Evolutionary conservation across 2,888 invertebrate species (phyloP), one percentile per base, ranked within the genome.

Genomic region (Linnaemya tessellans): DNA sequence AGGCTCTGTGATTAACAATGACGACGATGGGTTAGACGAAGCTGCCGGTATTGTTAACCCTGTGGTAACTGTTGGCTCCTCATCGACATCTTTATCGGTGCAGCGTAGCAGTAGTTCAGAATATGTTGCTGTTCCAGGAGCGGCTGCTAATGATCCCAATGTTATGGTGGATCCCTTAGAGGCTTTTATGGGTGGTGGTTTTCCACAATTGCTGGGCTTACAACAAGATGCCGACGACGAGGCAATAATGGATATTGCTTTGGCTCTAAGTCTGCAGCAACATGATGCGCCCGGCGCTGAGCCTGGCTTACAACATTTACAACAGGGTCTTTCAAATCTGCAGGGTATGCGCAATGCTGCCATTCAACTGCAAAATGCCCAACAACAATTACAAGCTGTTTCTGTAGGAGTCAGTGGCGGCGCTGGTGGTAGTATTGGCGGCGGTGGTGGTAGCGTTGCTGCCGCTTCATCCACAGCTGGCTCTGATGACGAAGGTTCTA

Each of bases 171-270:
- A 92, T 10, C 92, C 93, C 22, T 88, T 94, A 35, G 94, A 94
- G 88, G 94, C 94, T 0, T 90, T 94, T 70, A 90, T 94, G 86
- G 93, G 93, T 25, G 95, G 93, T 20, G 94, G 95, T 65, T 95
- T 97, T 87, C 97, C 97, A 70, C 97, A 96, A 0, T 92, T 98
- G 35, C 93, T 98, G 9, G 98, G 98, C 89, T 95, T 98, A 71
- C 97, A 98, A 15, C 96, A 97, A n/a, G 98, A 98, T 92, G 97
- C 98, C 0, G 98, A 98, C 90, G 98, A 99, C 92, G 98, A 98
- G 92, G 97, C 98, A 0, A 98, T 99, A 96, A 97, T 99, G 83
- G 98, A 98, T 92, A 94, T 99, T 87, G 99, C 98, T 2, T 98
- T 99, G 87, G 98, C 98, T 0, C 93, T 99, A 1, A 98, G 98